Evolutionary conservation across 2,888 invertebrate species (phyloP).

Genomic region (Chaetogeoica ovagalla): DNA sequence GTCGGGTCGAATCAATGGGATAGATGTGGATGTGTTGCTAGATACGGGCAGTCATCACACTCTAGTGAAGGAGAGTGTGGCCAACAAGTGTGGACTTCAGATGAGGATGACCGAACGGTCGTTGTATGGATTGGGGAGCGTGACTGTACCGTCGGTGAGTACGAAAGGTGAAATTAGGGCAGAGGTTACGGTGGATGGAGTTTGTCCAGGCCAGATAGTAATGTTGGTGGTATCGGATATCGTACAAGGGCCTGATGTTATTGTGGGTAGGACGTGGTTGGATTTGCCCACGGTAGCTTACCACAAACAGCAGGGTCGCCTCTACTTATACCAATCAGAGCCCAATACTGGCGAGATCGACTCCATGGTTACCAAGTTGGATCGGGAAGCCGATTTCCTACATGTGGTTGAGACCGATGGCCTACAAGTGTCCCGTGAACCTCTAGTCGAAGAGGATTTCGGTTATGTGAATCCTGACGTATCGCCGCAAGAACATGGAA

Average conservation of each 20-base stretch:
- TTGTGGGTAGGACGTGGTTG: not conserved
- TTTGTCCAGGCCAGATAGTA: not conserved
- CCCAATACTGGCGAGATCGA: not conserved
- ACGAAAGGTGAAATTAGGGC: not conserved
- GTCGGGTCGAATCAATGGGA: not conserved
- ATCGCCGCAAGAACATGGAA: too few relatives aligned
- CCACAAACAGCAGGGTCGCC: not conserved
- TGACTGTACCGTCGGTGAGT: not conserved
- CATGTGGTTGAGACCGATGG: not conserved
- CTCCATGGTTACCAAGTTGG: not conserved
- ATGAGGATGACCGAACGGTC: not conserved
- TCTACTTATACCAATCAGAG: not conserved
- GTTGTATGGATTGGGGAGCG: not conserved
- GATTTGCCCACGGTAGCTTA: not conserved
- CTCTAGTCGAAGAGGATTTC: not conserved
- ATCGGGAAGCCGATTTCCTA: not conserved
- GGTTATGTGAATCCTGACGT: not conserved
- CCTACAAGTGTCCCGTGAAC: accelerated
- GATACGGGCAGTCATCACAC: not conserved
- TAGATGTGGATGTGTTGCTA: not conserved
- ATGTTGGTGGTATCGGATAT: not conserved
- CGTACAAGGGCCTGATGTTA: not conserved
- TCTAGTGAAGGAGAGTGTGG: not conserved
- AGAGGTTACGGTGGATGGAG: not conserved
- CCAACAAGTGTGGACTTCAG: not conserved